Evolutionary conservation across 1,140 invertebrate species (phyloP), one percentile per base, ranked within the genome.

Genomic region (Eriosoma lanigerum): DNA sequence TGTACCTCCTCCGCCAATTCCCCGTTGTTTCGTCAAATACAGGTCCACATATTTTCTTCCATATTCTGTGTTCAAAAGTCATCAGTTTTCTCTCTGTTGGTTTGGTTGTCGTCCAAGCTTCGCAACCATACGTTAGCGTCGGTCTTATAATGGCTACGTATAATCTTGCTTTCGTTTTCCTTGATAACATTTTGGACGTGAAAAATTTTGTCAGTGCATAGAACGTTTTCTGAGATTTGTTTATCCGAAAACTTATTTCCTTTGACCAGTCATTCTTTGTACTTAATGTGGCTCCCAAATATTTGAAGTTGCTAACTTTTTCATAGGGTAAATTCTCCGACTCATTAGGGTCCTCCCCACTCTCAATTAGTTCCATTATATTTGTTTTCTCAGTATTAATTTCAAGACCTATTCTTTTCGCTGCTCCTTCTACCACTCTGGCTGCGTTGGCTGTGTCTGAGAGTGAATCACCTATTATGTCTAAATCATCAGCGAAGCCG

Each of bases 121-220:
- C 50, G 50, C n/a, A 54, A 24, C 56, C 56, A 60, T 60, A 60
- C n/a, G 50, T 54, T 15, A 54, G 50, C 19, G 56, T 60, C 21
- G 32, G 32, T 54, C 52, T 54, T 54, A 54, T 21, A 46, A 66
- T 44, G 38, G 32, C 32, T 19, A 44, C 38, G n/a, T 66, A 66
- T 19, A 66, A 46, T 66, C 64, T 60, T 60, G 24, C 56, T 60
- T 66, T 66, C 38, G 0, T 21, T 66, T 12, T 66, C 19, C 21
- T 46, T 44, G 32, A 21, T 66, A 32, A 19, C 17, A 66, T 66
- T 66, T 66, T 66, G n/a, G 64, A 46, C 10, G 5, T 46, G 19
- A 66, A 66, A 4, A 46, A 66, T 66, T 66, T 66, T 6, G 9
- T 66, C 64, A 46, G n/a, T 32, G 38, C 38, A 13, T 66, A 66